Evolutionary conservation across 2,113 vertebrate genomes (phyloP), one percentile per base, ranked within the genome.

Genomic region (Romanogobio albipinnatus): DNA sequence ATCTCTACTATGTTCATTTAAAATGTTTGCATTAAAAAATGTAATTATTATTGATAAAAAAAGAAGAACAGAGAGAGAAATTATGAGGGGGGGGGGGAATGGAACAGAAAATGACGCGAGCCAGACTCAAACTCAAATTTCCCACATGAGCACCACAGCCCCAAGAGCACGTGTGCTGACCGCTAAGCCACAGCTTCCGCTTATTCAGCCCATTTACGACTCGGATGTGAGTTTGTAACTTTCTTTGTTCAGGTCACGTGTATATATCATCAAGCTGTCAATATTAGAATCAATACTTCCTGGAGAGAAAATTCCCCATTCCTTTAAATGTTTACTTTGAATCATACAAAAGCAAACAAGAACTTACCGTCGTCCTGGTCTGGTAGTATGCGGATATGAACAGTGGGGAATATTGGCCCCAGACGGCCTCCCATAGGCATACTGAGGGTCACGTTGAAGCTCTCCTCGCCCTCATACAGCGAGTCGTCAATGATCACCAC

Each of bases 401-500:
- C 83, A 15, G 90, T 94, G 29, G 93, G 91, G 90, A 96, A 96
- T 86, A 94, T 94, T 0, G 85, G 78, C 9, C 97, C 97, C 24
- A 99, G 92, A 47, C 94, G 95, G 4, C 98, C 97, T 0, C 97
- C 98, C 90, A 97, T 91, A 0, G 96, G 95, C 93, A 97, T 92
- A 53, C 96, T 97, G 88, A 99, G 92, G 5, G 95, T 93, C 77
- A 99, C 92, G 1, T 95, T 96, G 91, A 99, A 99, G 11, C 91
- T 95, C 89, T 99, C 97, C 29, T 95, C 93, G 14, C 90, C 94
- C 83, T 99, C 97, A 29, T 97, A 96, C 84, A 99, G 86, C 0
- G 97, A 98, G 89, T 99, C 97, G 0, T 99, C 97, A 43, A 99
- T 99, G 83, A 99, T 87, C 56, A 97, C 82, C 0, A 99, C 86